Base-by-base conservation (phyloP, 1,140 invertebrate species). In the Aphaenogaster ashmeadi region DNA sequence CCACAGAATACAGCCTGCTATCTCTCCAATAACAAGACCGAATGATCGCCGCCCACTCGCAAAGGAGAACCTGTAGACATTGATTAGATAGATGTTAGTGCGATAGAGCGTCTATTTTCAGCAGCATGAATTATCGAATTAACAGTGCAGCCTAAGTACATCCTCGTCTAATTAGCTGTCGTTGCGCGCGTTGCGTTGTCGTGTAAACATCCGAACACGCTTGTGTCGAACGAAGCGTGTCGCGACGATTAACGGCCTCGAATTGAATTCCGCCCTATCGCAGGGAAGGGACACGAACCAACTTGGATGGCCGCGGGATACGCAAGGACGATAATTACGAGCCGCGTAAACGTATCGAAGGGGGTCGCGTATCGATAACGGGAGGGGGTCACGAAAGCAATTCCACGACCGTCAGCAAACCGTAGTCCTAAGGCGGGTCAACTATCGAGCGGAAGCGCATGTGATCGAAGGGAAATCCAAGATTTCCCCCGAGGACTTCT, bases 401-500 rank as follows among this genome's bases (percentile, higher is more conserved):
- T 90, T 86, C 72, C 71, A 87, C 72, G 74, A 64, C 72, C 77
- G 90, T 74, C 15, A 77, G 81, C 38, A 79, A 85, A 64, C 67
- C 27, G 33, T 86, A 79, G 56, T 79, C 56, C 71, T 89, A 72
- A 67, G 64, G 38, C 38, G 18, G 71, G 71, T 67, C 69, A 90
- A 90, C 86, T 77, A 90, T 88, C 75, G 6, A 54, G 9, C 27
- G 41, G 33, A 74, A 86, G 41, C 64, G 60, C 72, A 79, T 60
- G 66, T 67, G 56, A 44, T 62, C n/a, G 50, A 85, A 72, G 87
- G 60, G 75, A 86, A 91, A 91, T 87, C 75, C 67, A 72, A 91
- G 89, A 91, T 91, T 91, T 91, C 90, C 89, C 80, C 87, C 56
- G 50, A 74, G 90, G 84, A 87, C 81, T 87, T 90, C 64, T 66